Evolutionary conservation across 2,888 invertebrate genomes (phyloP).

Genomic region (Trachelus troglodyta): DNA sequence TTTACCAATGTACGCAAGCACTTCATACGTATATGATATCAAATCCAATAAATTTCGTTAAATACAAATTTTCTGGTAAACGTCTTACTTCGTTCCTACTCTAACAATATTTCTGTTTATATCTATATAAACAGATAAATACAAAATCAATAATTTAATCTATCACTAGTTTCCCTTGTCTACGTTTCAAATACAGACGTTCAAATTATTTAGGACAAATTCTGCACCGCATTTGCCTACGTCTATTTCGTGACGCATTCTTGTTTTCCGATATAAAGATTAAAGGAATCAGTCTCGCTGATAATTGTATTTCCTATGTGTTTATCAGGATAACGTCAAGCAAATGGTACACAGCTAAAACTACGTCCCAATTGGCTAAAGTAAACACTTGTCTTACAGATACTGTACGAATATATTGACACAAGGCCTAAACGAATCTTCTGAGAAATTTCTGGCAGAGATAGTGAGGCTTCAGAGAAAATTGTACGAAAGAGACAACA

Average conservation of each 20-base stretch:
- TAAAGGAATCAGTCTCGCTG: not conserved
- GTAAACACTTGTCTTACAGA: slow-evolving; percentile 34
- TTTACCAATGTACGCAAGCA: not conserved
- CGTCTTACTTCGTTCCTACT: not conserved
- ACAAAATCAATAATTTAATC: not conserved
- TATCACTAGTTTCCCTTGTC: not conserved
- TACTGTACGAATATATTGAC: slow-evolving; percentile 52
- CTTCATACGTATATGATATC: not conserved
- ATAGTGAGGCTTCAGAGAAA: slow-evolving; percentile 47
- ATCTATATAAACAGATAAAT: not conserved
- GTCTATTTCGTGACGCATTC: not conserved
- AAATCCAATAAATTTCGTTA: not conserved
- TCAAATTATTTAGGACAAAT: not conserved
- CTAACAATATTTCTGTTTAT: not conserved
- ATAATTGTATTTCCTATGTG: not conserved
- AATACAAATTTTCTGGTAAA: not conserved
- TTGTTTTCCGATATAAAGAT: not conserved
- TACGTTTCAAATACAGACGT: not conserved
- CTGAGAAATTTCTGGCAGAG: slow-evolving; percentile 44
- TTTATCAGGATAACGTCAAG: not conserved
- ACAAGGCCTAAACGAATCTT: slow-evolving; percentile 30
- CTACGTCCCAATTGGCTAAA: not conserved
- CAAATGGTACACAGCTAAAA: not conserved
- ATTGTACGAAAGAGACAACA: slow-evolving; percentile 42
- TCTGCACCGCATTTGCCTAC: not conserved